These are phyloP conservation scores for Sturmia bella DNA, from an alignment of 2,888 invertebrate species.

Conservation along the genomic window DNA sequence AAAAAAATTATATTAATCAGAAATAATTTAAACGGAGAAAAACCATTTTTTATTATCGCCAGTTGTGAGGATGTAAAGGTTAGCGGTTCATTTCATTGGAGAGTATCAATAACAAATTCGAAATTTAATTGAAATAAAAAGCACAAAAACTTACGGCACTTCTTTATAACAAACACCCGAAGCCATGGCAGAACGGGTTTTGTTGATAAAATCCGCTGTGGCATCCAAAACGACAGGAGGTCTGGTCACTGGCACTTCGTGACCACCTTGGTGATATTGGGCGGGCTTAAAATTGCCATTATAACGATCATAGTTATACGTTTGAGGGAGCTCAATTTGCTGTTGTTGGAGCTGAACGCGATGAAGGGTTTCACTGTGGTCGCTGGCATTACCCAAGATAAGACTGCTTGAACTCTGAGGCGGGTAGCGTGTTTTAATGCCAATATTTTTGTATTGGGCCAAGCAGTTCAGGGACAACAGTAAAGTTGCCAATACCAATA, in stretches of 20 bases:
- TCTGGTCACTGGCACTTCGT: background rate
- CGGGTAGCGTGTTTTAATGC: constrained; percentile 78
- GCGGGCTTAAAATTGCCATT: constrained; percentile 72
- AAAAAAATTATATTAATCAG: background rate
- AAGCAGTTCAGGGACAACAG: constrained; percentile 25
- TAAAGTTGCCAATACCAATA: constrained; percentile 25
- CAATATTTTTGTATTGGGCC: constrained; percentile 76
- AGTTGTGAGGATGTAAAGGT: constrained; percentile 64
- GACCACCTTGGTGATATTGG: constrained; percentile 74
- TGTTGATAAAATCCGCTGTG: constrained; percentile 79
- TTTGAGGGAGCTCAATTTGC: constrained; percentile 15
- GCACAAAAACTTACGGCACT: constrained; percentile 80
- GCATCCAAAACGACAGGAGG: constrained; percentile 76
- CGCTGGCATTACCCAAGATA: constrained; percentile 67
- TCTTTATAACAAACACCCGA: constrained; percentile 80
- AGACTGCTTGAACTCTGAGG: constrained; percentile 71
- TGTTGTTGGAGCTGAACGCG: constrained; percentile 39
- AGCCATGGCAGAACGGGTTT: constrained; percentile 79
- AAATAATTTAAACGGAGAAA: background rate
- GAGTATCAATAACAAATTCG: constrained; percentile 20
- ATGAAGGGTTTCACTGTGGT: constrained; percentile 23
- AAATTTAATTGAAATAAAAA: background rate
- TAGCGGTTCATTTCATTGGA: constrained; percentile 40
- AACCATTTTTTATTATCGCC: constrained; percentile 38
- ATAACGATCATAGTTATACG: constrained; percentile 55